Evolutionary conservation across 2,888 invertebrate species (phyloP).

Genomic region (Chrysotoxum bicinctum): DNA sequence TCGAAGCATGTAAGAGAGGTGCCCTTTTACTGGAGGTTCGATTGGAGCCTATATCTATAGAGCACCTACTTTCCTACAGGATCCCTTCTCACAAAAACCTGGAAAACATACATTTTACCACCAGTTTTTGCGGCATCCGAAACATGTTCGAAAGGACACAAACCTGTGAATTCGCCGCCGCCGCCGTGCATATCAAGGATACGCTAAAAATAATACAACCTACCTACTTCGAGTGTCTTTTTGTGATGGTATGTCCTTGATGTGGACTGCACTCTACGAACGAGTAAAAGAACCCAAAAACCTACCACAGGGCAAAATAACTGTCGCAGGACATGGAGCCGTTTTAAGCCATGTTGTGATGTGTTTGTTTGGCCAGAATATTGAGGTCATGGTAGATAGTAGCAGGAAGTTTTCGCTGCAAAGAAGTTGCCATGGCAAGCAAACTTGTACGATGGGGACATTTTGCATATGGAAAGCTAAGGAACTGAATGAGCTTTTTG

Average conservation of each 20-base stretch:
- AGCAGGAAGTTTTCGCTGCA: slow-evolving; percentile 60
- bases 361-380: slow-evolving; percentile 39
- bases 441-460: slow-evolving; percentile 16
- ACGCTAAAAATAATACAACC: neutral
- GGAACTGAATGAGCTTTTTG: slow-evolving; percentile 40
- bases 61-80: slow-evolving; percentile 32
- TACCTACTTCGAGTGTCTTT: slow-evolving; percentile 20
- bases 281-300: slow-evolving; percentile 46
- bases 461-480: slow-evolving; percentile 40
- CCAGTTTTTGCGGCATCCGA: slow-evolving; percentile 17
- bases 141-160: slow-evolving; percentile 58
- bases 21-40: slow-evolving; percentile 61
- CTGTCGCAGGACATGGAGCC: slow-evolving; percentile 67
- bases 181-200: slow-evolving; percentile 31
- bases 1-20: slow-evolving; percentile 64
- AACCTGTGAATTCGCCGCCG: slow-evolving; percentile 51
- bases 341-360: neutral
- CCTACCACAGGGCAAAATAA: slow-evolving; percentile 66
- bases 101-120: slow-evolving; percentile 5
- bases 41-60: slow-evolving; percentile 54
- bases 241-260: slow-evolving; percentile 53
- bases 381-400: slow-evolving; percentile 64
- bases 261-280: slow-evolving; percentile 39
- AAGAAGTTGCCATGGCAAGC: slow-evolving; percentile 55
- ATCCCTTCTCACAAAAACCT: neutral